Percentiles rank a stretch among this genome's conserved stretches.
phyloP scores from a whole-genome alignment of 2,888 invertebrate species.

The Venusia cambrica region DNA sequence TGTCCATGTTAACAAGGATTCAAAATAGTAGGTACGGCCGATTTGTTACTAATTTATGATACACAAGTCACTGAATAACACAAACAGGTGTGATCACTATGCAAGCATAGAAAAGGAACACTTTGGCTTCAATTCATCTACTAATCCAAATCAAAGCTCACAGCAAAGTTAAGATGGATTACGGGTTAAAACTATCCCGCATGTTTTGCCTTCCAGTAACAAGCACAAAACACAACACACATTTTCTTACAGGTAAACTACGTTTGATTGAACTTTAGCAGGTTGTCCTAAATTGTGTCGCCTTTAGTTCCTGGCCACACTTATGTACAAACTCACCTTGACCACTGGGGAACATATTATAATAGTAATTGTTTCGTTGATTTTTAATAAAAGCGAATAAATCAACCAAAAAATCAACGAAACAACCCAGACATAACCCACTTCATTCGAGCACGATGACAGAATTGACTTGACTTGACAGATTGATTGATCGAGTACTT shows the following conservation, averaged over 20 bases:
- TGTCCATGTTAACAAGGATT: too few relatives aligned
- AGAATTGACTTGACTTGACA: too few relatives aligned
- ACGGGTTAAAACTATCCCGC: conserved; percentile 11
- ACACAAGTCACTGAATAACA: conserved; percentile 8
- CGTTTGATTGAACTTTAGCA: conserved; percentile 9
- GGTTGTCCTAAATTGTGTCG: conserved; percentile 12
- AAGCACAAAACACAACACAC: conserved; percentile 30
- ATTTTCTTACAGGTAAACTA: conserved; percentile 20
- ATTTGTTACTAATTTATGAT: too few relatives aligned
- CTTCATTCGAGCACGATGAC: conserved; percentile 30
- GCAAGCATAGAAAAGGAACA: neutral
- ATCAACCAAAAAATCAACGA: conserved; percentile 36
- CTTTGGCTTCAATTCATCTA: too few relatives aligned
- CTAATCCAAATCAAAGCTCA: neutral
- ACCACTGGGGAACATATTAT: conserved; percentile 33
- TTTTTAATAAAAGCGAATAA: conserved; percentile 30
- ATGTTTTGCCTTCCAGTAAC: conserved; percentile 16
- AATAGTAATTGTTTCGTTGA: conserved; percentile 34
- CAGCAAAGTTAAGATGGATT: conserved; percentile 1
- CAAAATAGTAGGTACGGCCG: too few relatives aligned
- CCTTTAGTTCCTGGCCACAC: conserved; percentile 12
- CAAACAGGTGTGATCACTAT: conserved; percentile 8
- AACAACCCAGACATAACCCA: conserved; percentile 33
- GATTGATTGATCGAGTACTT: too few relatives aligned
- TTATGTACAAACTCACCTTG: conserved; percentile 28